Base-by-base conservation (phyloP, 2,113 vertebrate species). In the Toxotes jaculatrix region DNA sequence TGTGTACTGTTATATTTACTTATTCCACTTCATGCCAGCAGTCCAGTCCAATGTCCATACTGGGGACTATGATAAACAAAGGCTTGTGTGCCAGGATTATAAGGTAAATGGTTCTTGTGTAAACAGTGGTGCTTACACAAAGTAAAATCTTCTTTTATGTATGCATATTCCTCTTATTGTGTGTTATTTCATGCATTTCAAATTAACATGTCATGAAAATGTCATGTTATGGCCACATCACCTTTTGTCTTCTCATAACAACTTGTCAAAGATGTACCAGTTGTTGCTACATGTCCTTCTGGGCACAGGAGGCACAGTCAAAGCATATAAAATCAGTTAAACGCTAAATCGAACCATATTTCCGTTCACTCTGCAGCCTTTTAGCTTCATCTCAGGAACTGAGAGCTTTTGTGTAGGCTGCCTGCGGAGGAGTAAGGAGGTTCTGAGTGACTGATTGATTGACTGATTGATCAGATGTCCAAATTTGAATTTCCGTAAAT, bases 11-110 rank as follows among this genome's bases (percentile, higher is more conserved):
- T 63, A 38, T 81, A 87, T 87, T 90, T 83, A 55, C 64, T 80
- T 79, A 47, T 63, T 68, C 57, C 53, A 73, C 27, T 68, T 70
- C 40, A 34, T 88, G 69, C 72, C 78, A 77, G 49, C 49, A 74
- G 80, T 86, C 31, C 75, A 68, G 84, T 89, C 84, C 82, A 88
- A 85, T 66, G 87, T 90, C 73, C 73, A 80, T 40, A 67, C 40
- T 51, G 55, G 60, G 61, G 31, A 34, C 56, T 47, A 42, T 61
- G 67, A 62, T 74, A 84, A 81, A 85, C 53, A 80, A 7, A 51
- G 32, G 31, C n/a, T 4, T 2, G n/a, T 61, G 69, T 60, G 60
- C 62, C 70, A 75, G 55, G 36, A 53, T 5, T 47, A 32, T 64
- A 34, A 16, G 62, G 4, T 63, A 70, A 79, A 74, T 7, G 21